Evolutionary conservation across 92 coral and sea anemone species (phyloP).

Genomic region (Virgularia gustaviana): DNA sequence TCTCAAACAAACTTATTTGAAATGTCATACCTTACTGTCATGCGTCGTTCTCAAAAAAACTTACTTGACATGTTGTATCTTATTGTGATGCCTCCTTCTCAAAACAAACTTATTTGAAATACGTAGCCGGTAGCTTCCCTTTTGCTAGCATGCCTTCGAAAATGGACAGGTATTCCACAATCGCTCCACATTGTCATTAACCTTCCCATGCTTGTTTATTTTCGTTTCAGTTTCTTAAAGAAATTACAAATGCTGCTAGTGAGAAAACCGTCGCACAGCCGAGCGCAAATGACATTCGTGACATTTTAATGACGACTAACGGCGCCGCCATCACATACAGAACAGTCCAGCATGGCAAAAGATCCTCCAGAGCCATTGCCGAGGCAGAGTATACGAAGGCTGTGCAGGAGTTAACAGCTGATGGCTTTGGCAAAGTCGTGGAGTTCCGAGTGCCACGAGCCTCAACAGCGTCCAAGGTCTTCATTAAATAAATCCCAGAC

Average conservation of each 20-base stretch:
- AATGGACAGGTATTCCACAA: no score
- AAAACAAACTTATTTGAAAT: no score
- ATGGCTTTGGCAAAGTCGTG: background rate
- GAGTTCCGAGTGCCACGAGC: slow-evolving; percentile 10
- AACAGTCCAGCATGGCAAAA: background rate
- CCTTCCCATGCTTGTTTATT: no score
- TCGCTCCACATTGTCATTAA: no score
- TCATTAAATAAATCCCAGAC: slow-evolving; percentile 8
- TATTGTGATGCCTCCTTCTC: no score
- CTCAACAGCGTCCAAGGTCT: background rate
- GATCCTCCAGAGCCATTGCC: background rate
- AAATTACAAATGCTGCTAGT: slow-evolving; percentile 17
- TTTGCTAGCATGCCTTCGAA: no score
- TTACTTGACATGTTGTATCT: no score
- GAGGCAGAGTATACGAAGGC: slow-evolving; percentile 3
- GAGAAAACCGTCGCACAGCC: slow-evolving; percentile 21
- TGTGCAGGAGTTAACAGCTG: background rate
- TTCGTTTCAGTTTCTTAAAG: no score
- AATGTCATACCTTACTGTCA: no score
- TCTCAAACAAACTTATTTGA: no score
- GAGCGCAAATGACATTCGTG: background rate
- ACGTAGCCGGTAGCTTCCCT: no score
- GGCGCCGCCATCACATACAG: slow-evolving; percentile 2
- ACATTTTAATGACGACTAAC: background rate
- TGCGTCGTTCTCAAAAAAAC: no score